phyloP scores from a whole-genome alignment of 2,888 invertebrate species.

The Euclidia mi region DNA sequence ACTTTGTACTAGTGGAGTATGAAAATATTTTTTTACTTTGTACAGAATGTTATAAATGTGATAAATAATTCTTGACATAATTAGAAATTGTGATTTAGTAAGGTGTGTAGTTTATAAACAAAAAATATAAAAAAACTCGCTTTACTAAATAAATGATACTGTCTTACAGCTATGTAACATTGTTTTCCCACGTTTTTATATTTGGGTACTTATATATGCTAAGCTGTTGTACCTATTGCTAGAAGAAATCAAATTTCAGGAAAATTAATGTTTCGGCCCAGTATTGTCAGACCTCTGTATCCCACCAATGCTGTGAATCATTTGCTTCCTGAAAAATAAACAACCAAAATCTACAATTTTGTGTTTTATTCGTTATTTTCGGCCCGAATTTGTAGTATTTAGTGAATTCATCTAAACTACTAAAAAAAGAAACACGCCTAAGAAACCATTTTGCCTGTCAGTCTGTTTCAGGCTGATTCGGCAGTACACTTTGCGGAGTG shows the following conservation, averaged over 20 bases:
- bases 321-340: conserved; percentile 90
- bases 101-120: conserved; percentile 85
- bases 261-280: conserved; percentile 83
- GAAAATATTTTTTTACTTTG: conserved; percentile 89
- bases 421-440: no score
- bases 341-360: conserved; percentile 81
- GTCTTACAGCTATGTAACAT: conserved; percentile 79
- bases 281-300: conserved; percentile 86
- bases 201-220: conserved; percentile 85
- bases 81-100: conserved; percentile 89
- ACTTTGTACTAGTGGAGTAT: conserved; percentile 84
- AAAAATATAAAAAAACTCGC: conserved; percentile 79
- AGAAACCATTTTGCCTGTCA: no score
- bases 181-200: conserved; percentile 86
- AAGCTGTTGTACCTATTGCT: conserved; percentile 84
- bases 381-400: neutral
- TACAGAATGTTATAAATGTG: conserved; percentile 89
- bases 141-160: conserved; percentile 83
- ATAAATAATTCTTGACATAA: conserved; percentile 88
- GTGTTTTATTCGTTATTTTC: conserved; percentile 56
- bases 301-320: conserved; percentile 90
- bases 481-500: no score
- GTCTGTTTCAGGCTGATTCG: no score
- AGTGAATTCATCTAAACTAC: no score
- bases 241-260: conserved; percentile 79